Evolutionary conservation across 2,797 vertebrate species (phyloP).

Genomic region (Lepus townsendii): DNA sequence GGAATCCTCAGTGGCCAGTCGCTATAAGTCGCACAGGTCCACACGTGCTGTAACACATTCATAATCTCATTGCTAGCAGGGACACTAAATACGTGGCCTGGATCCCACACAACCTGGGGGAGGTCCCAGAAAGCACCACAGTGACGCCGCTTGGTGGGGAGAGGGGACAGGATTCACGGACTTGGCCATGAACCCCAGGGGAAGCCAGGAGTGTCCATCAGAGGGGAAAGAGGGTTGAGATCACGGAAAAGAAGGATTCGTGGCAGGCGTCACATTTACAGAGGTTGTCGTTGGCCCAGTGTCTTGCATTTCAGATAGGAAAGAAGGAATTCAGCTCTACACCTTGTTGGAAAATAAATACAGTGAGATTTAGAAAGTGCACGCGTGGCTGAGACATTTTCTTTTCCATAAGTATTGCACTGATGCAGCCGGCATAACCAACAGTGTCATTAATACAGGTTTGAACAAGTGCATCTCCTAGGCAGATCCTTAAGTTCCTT

Average conservation of each 20-base stretch:
- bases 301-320: neutral
- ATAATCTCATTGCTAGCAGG: neutral
- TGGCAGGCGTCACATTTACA: neutral
- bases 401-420: constrained; percentile 13
- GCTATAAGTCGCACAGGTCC: neutral
- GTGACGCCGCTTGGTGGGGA: neutral
- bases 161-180: neutral
- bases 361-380: constrained; percentile 46
- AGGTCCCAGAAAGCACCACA: neutral
- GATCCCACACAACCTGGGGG: neutral
- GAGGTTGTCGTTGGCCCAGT: neutral
- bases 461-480: constrained; percentile 67
- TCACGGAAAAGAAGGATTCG: neutral
- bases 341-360: constrained; percentile 44
- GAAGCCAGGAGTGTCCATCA: neutral
- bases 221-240: neutral
- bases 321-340: neutral
- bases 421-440: neutral
- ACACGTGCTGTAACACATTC: neutral
- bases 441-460: constrained; percentile 50
- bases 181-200: neutral
- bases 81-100: neutral
- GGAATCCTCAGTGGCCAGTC: neutral
- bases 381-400: neutral
- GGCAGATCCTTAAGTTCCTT: constrained; percentile 74